phyloP scores from a whole-genome alignment of 1,140 invertebrate species.

The Maconellicoccus hirsutus region DNA sequence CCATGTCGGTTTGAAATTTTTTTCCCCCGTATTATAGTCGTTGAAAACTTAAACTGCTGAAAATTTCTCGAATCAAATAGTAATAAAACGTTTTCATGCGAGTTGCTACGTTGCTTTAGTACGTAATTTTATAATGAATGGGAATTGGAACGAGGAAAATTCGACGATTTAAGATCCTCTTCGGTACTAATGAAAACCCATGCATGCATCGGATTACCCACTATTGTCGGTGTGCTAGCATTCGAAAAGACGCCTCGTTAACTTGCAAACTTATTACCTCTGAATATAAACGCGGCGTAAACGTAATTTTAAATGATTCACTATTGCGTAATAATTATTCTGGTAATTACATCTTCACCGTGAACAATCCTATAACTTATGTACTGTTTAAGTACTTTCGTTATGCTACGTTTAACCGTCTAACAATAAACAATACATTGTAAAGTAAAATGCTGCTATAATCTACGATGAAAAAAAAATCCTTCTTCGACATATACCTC shows the following conservation, averaged over 20 bases:
- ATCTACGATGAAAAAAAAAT: neutral
- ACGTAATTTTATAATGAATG: neutral
- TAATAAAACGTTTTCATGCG: too few relatives aligned
- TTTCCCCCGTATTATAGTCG: too few relatives aligned
- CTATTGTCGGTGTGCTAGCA: too few relatives aligned
- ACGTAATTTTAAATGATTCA: neutral
- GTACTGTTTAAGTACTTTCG: slow-evolving; percentile 8
- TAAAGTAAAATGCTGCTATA: neutral
- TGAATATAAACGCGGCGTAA: neutral
- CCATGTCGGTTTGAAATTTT: too few relatives aligned
- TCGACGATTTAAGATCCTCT: too few relatives aligned
- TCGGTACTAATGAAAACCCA: neutral
- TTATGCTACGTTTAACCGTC: neutral
- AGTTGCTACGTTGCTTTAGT: too few relatives aligned
- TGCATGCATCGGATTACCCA: neutral
- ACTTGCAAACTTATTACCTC: neutral
- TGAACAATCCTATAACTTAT: slow-evolving; percentile 9
- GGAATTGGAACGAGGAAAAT: neutral
- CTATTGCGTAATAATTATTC: slow-evolving; percentile 1
- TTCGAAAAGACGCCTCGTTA: slow-evolving; percentile 1
- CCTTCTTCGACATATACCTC: neutral
- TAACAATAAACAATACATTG: neutral
- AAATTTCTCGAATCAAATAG: too few relatives aligned
- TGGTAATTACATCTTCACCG: slow-evolving; percentile 3
- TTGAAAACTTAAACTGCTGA: too few relatives aligned